Conservation (phyloP, 2,888 invertebrate genomes). For the Ferdinandea cuprea region DNA sequence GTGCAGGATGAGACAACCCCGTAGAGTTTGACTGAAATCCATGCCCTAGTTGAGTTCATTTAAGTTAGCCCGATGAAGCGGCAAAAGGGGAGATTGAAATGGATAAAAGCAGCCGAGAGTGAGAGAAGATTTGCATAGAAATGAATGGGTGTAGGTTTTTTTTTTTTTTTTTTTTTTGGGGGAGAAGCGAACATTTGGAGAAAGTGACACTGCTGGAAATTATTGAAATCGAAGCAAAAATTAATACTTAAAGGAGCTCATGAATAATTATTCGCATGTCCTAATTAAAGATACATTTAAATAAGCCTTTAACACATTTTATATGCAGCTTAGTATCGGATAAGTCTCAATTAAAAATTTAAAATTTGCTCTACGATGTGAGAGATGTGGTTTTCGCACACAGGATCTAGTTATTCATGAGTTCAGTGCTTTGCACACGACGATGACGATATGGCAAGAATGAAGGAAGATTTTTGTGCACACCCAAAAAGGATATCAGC, state of each 20-base stretch:
- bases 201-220: slow-evolving; percentile 51
- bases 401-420: slow-evolving; percentile 35
- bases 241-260: slow-evolving; percentile 60
- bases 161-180: too few species aligned
- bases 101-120: slow-evolving; percentile 20
- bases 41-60: slow-evolving; percentile 60
- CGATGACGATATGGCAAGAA: not conserved
- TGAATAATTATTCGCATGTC: slow-evolving; percentile 61
- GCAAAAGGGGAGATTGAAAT: slow-evolving; percentile 44
- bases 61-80: slow-evolving; percentile 55
- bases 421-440: not conserved
- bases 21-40: slow-evolving; percentile 31
- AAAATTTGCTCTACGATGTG: slow-evolving; percentile 29
- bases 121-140: slow-evolving; percentile 47
- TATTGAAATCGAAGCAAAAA: slow-evolving; percentile 55
- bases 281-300: slow-evolving; percentile 59
- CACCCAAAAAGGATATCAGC: not conserved
- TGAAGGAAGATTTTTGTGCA: not conserved
- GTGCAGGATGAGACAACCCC: slow-evolving; percentile 6
- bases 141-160: too few species aligned
- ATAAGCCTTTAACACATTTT: slow-evolving; percentile 55
- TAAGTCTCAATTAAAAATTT: slow-evolving; percentile 62
- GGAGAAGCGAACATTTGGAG: slow-evolving; percentile 18
- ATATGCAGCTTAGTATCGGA: slow-evolving; percentile 48
- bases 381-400: slow-evolving; percentile 25